These are phyloP conservation scores for Lanius collurio DNA, from an alignment of 2,113 vertebrate genomes.

Conservation along the genomic window DNA sequence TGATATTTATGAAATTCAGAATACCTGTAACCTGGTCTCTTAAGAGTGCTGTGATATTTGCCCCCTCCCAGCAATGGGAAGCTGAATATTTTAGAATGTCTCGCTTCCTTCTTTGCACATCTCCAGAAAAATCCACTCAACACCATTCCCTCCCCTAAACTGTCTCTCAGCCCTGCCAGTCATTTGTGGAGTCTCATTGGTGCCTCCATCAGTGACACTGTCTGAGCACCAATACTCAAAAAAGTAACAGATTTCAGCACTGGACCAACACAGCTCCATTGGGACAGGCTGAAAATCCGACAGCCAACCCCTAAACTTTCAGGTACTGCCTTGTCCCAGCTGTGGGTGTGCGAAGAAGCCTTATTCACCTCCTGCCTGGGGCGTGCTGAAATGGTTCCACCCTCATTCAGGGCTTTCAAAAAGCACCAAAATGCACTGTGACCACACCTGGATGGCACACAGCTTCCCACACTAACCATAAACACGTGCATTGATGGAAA, in stretches of 20 bases:
- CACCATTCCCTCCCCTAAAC: background rate
- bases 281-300: background rate
- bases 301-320: background rate
- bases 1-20: background rate
- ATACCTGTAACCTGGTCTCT: background rate
- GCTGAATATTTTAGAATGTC: background rate
- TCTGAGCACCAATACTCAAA: background rate
- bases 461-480: background rate
- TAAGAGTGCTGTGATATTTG: background rate
- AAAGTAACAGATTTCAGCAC: background rate
- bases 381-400: background rate
- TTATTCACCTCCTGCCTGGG: background rate
- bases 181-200: background rate
- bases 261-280: background rate
- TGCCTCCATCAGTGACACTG: background rate
- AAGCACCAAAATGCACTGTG: background rate
- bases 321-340: background rate
- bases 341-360: accelerated
- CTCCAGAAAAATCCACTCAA: background rate
- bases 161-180: background rate
- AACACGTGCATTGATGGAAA: background rate
- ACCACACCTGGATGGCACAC: background rate
- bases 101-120: background rate
- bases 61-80: background rate
- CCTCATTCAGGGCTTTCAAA: background rate